Base-by-base conservation (phyloP, 2,797 vertebrate genomes). In the Pipistrellus nathusii region DNA sequence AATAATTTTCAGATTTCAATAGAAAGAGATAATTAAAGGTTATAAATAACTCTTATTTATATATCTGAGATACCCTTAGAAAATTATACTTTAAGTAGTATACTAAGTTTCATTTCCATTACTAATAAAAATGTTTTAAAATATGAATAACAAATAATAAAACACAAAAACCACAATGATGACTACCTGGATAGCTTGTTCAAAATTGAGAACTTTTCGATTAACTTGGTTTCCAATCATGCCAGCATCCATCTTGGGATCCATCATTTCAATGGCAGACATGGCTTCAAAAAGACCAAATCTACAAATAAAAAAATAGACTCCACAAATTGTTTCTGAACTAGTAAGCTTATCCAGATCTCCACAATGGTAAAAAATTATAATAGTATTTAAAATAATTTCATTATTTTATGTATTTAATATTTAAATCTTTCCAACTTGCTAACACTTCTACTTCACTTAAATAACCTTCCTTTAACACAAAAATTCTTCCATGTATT, bases 231-330 rank as follows among this genome's bases (percentile, higher is more conserved):
- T 99, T 97, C 99, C 99, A 94, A 99, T 99, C 99, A 99, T 99
- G 88, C 99, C 99, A 64, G 99, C 99, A 94, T 99, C 99, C 99
- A 99, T 99, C 97, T 99, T 99, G 23, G 99, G 99, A 98, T 99
- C 99, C 99, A 99, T 99, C 99, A 99, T 99, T 98, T 99, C 99
- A 97, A 99, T 99, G 92, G 99, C 99, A 93, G 99, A 99, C 99
- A 99, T 99, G 77, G 99, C 99, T 98, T 99, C 99, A 98, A 99
- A 99, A 91, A 99, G 98, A 86, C 99, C 99, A 98, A 99, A 99
- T 91, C 99, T 99, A 97, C 73, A 90, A 98, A 97, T 4, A 96
- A 44, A 86, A 85, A 92, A 80, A 97, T 15, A 64, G 46, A 14
- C 48, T 76, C 25, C 41, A 95, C 21, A 96, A 75, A 78, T 38